phyloP scores from a whole-genome alignment of 2,797 vertebrate species.

The Microctenopoma stevenorrisi region DNA sequence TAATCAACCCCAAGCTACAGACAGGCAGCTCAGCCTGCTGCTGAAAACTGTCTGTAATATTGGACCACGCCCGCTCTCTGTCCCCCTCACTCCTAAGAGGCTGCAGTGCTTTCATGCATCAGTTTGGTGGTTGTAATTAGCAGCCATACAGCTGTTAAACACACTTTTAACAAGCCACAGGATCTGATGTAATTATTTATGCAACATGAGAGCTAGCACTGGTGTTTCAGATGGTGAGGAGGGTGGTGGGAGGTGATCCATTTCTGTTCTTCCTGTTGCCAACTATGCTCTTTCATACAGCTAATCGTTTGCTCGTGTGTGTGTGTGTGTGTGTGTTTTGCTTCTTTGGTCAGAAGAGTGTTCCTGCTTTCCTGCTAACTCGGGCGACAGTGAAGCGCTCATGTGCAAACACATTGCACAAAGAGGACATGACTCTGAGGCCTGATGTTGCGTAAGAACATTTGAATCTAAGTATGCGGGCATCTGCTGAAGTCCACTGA shows the following conservation, averaged over 20 bases:
- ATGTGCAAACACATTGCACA: conserved; percentile 49
- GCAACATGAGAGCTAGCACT: background rate
- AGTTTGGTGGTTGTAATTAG: conserved; percentile 39
- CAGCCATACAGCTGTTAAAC: conserved; percentile 27
- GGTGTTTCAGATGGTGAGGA: background rate
- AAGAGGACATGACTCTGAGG: conserved; percentile 21
- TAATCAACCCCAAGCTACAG: conserved; percentile 52
- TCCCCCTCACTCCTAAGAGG: conserved; percentile 11
- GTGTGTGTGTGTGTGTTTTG: background rate
- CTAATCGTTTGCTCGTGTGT: background rate
- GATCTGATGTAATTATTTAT: conserved; percentile 43
- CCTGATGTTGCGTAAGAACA: conserved; percentile 2
- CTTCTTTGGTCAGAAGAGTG: conserved; percentile 43
- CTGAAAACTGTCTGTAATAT: background rate
- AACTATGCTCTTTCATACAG: background rate
- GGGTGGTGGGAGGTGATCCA: background rate
- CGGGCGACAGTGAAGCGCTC: conserved; percentile 39
- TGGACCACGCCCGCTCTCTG: conserved; percentile 28
- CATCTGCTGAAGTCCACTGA: too few species aligned
- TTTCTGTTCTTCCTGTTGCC: conserved; percentile 10
- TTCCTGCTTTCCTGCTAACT: conserved; percentile 51
- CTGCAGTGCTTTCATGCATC: conserved; percentile 16
- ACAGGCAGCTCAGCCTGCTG: conserved; percentile 26
- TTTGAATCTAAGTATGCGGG: background rate
- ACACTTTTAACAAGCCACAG: conserved; percentile 10